phyloP scores from a whole-genome alignment of 2,797 vertebrate species.

The Paratrypauchen microcephalus region DNA sequence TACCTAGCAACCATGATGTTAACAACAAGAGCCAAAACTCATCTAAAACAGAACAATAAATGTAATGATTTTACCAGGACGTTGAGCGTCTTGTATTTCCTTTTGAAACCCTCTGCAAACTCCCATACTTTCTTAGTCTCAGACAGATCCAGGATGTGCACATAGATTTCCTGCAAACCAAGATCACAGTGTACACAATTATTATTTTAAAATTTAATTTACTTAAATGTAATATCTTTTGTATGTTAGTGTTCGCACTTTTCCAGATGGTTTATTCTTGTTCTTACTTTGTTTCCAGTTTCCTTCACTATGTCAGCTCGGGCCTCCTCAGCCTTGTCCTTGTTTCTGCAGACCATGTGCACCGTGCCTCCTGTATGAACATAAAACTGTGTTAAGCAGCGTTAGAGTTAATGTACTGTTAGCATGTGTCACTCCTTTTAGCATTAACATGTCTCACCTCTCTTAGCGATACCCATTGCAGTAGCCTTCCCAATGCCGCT shows the following conservation, averaged over 20 bases:
- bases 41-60: too few relatives aligned
- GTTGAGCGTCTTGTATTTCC: conserved; percentile 79
- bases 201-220: too few relatives aligned
- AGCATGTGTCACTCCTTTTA: not conserved
- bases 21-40: too few relatives aligned
- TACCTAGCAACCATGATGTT: too few relatives aligned
- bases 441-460: conserved; percentile 54
- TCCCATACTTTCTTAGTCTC: conserved; percentile 84
- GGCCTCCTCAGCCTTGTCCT: conserved; percentile 81
- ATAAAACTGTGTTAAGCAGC: not conserved
- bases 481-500: conserved; percentile 80
- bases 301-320: conserved; percentile 80
- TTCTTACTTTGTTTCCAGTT: conserved; percentile 77
- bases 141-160: conserved; percentile 80
- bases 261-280: too few relatives aligned
- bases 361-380: conserved; percentile 71
- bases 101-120: conserved; percentile 80
- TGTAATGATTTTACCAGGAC: conserved; percentile 71
- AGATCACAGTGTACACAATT: conserved; percentile 19
- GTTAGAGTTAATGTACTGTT: too few relatives aligned
- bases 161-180: conserved; percentile 71
- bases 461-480: conserved; percentile 79
- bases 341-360: conserved; percentile 84
- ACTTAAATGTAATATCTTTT: too few relatives aligned
- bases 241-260: too few relatives aligned